Conservation (phyloP, 2,113 vertebrate genomes). For the Amphiprion percula region DNA sequence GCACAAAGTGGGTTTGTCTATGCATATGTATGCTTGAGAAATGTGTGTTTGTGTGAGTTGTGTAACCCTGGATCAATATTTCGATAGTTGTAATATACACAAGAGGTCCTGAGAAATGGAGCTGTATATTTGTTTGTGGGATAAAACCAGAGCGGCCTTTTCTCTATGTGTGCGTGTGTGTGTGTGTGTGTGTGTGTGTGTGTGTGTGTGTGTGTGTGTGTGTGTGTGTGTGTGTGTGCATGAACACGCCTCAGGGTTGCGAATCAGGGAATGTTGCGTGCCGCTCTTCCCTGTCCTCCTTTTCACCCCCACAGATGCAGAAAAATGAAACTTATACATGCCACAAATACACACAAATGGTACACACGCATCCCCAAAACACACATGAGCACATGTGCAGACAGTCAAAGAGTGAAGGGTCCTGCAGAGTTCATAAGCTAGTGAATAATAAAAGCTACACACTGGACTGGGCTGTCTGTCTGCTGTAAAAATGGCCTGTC, state of each 20-base stretch:
- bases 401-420: constrained; percentile 80
- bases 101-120: constrained; percentile 46
- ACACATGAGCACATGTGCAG: constrained; percentile 55
- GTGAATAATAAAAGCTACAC: constrained; percentile 81
- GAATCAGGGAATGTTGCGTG: constrained; percentile 56
- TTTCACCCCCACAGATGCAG: constrained; percentile 77
- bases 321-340: constrained; percentile 78
- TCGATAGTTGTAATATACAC: constrained; percentile 10
- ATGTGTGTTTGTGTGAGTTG: constrained; percentile 34
- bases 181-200: constrained; percentile 16
- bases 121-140: constrained; percentile 53
- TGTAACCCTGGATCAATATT: constrained; percentile 15
- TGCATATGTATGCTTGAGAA: constrained; percentile 17
- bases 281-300: constrained; percentile 72
- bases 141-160: constrained; percentile 50
- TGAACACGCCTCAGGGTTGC: constrained; percentile 49
- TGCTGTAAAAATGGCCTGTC: constrained; percentile 67
- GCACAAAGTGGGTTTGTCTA: constrained; percentile 21
- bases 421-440: constrained; percentile 79
- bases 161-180: constrained; percentile 26
- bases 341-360: constrained; percentile 66
- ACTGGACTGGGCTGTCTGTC: constrained; percentile 57
- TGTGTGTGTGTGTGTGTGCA: constrained; percentile 16
- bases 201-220: constrained; percentile 28
- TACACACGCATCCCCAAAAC: constrained; percentile 6